A percentile compares a stretch with the other conserved stretches of the same genome.
phyloP scores from a whole-genome alignment of 2,888 invertebrate genomes.

The Metellina segmentata region DNA sequence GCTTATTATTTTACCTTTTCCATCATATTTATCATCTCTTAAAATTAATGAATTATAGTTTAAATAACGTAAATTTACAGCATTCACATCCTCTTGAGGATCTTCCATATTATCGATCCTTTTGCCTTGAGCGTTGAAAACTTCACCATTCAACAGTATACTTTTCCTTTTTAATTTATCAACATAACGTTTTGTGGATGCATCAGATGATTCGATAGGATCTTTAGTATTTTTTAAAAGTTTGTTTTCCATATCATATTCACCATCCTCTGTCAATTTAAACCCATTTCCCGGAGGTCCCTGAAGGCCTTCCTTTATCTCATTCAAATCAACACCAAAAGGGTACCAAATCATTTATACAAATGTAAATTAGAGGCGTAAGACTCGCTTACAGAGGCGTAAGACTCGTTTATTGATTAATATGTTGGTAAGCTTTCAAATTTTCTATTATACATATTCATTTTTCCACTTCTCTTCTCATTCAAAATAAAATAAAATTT shows the following conservation, averaged over 20 bases:
- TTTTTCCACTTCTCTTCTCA: neutral
- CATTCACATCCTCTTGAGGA: no score
- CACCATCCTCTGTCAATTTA: constrained; percentile 24
- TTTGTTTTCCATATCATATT: constrained; percentile 5
- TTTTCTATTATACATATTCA: constrained; percentile 6
- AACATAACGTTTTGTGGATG: neutral
- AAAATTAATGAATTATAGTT: no score
- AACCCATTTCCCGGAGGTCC: neutral
- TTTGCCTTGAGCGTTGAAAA: neutral
- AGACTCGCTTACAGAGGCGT: no score
- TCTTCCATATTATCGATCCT: neutral
- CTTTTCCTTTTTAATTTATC: neutral
- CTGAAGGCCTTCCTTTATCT: neutral
- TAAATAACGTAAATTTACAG: no score
- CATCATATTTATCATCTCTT: no score
- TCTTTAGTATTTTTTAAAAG: neutral
- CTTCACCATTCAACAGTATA: neutral
- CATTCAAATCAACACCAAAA: constrained; percentile 1
- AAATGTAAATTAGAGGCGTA: neutral
- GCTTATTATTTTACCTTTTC: no score
- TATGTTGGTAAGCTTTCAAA: neutral
- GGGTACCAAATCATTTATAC: constrained; percentile 15
- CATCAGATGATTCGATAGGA: neutral
- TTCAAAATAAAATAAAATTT: constrained; percentile 20
- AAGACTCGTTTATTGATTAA: no score